phyloP scores from a whole-genome alignment of 2,797 vertebrate genomes.

The Kryptolebias ocellatus region DNA sequence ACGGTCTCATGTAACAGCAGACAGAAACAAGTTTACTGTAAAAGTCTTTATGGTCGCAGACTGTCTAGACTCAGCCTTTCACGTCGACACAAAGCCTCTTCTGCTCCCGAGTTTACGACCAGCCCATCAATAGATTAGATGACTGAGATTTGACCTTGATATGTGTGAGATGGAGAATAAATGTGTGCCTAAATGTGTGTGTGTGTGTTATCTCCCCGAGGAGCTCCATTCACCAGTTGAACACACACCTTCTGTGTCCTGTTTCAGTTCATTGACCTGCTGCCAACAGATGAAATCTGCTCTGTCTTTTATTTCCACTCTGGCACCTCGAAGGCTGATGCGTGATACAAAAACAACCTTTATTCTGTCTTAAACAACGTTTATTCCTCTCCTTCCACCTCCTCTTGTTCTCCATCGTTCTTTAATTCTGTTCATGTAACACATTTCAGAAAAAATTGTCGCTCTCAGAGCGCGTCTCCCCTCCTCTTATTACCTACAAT shows the following conservation, averaged over 20 bases:
- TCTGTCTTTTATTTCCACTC: constrained; percentile 52
- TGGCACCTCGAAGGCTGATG: constrained; percentile 45
- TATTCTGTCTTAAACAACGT: constrained; percentile 1
- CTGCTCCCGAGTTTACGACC: constrained; percentile 23
- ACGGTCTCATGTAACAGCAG: constrained; percentile 10
- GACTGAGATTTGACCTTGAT: constrained; percentile 49
- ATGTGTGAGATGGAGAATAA: constrained; percentile 23
- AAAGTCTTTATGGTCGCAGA: not conserved
- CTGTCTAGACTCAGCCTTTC: constrained; percentile 17
- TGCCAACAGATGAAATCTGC: constrained; percentile 55
- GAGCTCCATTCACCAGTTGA: constrained; percentile 57
- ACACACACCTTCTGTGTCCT: constrained; percentile 66
- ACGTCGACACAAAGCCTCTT: constrained; percentile 29
- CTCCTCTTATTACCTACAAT: constrained; percentile 41
- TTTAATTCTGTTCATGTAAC: constrained; percentile 17
- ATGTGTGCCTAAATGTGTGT: constrained; percentile 18
- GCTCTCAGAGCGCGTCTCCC: constrained; percentile 4
- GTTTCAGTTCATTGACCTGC: constrained; percentile 65
- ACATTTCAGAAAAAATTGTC: constrained; percentile 27
- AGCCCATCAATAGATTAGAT: constrained; percentile 36
- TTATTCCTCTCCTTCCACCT: constrained; percentile 14
- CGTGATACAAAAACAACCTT: constrained; percentile 34
- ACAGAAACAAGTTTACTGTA: constrained; percentile 5
- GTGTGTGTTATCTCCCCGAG: constrained; percentile 27
- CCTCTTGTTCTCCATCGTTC: constrained; percentile 1